A percentile compares a stretch with the other conserved stretches of the same genome.
These are phyloP conservation scores for Melanostoma mellinum DNA, from an alignment of 2,888 invertebrate species.

Conservation along the genomic window DNA sequence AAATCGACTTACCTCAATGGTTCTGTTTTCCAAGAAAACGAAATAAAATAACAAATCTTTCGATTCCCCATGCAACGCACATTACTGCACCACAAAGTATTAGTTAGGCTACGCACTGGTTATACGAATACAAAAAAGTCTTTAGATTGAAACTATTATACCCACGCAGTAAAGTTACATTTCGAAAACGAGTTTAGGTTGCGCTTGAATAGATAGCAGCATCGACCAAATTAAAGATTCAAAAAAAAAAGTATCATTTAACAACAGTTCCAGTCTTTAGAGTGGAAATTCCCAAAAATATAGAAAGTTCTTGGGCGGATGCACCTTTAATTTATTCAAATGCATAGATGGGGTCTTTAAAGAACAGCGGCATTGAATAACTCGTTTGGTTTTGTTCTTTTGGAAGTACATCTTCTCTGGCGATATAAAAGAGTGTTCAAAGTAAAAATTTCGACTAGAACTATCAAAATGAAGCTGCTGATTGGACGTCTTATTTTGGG, in stretches of 20 bases:
- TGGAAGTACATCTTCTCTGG: neutral
- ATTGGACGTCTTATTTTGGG: conserved; percentile 57
- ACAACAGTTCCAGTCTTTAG: conserved; percentile 18
- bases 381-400: conserved; percentile 45
- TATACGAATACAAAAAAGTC: too few relatives aligned
- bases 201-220: conserved; percentile 1
- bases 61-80: too few relatives aligned
- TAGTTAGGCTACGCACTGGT: too few relatives aligned
- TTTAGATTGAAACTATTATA: too few relatives aligned
- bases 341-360: conserved; percentile 25
- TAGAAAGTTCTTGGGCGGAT: conserved; percentile 55
- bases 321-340: conserved; percentile 46
- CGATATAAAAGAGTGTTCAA: conserved; percentile 57
- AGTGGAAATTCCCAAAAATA: conserved; percentile 14
- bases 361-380: conserved; percentile 29
- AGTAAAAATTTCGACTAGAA: conserved; percentile 44
- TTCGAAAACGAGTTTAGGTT: conserved; percentile 25
- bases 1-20: too few relatives aligned
- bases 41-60: too few relatives aligned
- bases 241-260: neutral
- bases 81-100: too few relatives aligned
- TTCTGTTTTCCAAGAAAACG: too few relatives aligned
- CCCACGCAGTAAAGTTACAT: too few relatives aligned
- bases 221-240: conserved; percentile 16
- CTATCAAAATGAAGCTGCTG: conserved; percentile 64